Evolutionary conservation across 2,888 invertebrate genomes (phyloP), one percentile per base, ranked within the genome.

Genomic region (Electrophaes corylata): DNA sequence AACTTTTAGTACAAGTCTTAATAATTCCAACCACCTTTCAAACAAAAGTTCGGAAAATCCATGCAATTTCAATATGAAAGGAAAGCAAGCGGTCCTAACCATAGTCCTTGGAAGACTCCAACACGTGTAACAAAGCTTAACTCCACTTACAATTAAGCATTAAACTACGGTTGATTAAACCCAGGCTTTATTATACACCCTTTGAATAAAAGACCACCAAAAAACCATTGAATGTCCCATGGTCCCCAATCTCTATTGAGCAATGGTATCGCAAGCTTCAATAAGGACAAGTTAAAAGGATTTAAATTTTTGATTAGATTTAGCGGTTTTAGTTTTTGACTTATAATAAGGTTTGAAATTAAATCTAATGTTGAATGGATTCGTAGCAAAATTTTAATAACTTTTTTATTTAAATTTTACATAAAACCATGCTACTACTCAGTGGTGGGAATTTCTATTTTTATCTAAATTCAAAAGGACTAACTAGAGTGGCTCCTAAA

Each of bases 161-260:
- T 84, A 89, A 89, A 83, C 86, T 79, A 79, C 85, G 88, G 88
- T 89, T 91, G 91, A 91, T 91, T 91, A 89, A 91, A 85, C 89
- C 77, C 81, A 76, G 81, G 77, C 80, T 79, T 83, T 82, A 86
- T 89, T 88, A 83, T 79, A 81, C 79, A 80, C 87, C 88, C 86
- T 88, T 86, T 86, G 82, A 87, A 88, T 87, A 83, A 78, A 76
- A 79, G 79, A 80, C 48, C 29, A 78, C 76, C 85, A 88, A 88
- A 86, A 82, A 81, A 81, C 81, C 78, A 83, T 88, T 84, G 79
- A 87, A 76, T 64, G 65, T 72, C 71, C 67, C 77, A 73, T 78
- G 74, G 70, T 54, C 54, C 67, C 71, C 66, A 51, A 70, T 52
- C 51, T 67, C 71, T 65, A 51, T 60, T 65, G 63, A 72, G 71